phyloP scores from a whole-genome alignment of 2,888 invertebrate genomes.

The Agrochola lota region DNA sequence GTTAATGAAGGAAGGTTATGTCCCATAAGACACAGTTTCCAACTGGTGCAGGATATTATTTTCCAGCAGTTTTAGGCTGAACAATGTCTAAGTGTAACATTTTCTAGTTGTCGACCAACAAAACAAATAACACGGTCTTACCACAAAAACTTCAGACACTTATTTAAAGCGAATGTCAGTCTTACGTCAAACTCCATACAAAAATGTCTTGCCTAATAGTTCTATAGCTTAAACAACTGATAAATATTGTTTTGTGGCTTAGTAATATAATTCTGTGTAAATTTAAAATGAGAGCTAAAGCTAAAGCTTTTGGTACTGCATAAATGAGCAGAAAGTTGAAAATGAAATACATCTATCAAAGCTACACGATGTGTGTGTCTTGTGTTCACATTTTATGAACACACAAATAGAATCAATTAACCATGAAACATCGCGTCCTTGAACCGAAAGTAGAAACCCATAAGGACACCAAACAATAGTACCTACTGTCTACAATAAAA shows the following conservation, averaged over 20 bases:
- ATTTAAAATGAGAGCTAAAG: not conserved
- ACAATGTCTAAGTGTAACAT: not conserved
- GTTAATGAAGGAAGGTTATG: not conserved
- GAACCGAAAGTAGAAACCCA: conserved; percentile 18
- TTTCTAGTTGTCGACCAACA: not conserved
- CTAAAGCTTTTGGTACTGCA: no score
- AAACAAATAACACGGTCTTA: not conserved
- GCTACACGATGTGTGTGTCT: no score
- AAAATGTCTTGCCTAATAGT: not conserved
- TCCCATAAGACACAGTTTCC: not conserved
- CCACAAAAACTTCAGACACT: not conserved
- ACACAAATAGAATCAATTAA: conserved; percentile 1
- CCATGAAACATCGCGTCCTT: conserved; percentile 2
- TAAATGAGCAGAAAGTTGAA: no score
- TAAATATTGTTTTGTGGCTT: not conserved
- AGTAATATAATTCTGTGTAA: not conserved
- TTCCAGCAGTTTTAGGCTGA: not conserved
- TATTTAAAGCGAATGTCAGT: not conserved
- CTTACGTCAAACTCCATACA: not conserved
- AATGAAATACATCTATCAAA: not conserved
- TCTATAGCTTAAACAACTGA: not conserved
- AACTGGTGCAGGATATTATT: no score
- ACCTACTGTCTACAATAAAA: conserved; percentile 13
- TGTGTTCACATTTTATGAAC: not conserved
- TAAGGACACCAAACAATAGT: not conserved